Percentiles rank a stretch among this genome's conserved stretches.
These are phyloP conservation scores for Neosalanx taihuensis DNA, from an alignment of 2,797 vertebrate genomes.

Conservation along the genomic window DNA sequence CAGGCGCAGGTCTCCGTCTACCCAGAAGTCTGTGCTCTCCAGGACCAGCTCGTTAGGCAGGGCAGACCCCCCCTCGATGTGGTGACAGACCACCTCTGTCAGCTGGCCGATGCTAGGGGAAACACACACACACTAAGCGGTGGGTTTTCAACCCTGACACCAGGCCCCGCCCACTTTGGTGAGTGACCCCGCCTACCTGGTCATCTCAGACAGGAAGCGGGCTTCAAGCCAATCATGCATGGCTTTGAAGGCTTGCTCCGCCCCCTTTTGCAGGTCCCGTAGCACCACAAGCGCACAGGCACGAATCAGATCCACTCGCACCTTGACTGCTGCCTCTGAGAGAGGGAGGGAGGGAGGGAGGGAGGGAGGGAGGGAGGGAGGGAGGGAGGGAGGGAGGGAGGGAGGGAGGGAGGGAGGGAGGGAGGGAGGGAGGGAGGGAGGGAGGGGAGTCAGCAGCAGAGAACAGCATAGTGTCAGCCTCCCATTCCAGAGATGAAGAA, in stretches of 20 bases:
- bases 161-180: constrained; percentile 48
- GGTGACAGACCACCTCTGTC: constrained; percentile 71
- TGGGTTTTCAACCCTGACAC: neutral
- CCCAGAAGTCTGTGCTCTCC: constrained; percentile 78
- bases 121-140: neutral
- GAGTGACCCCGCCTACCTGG: constrained; percentile 71
- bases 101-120: constrained; percentile 80
- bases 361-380: constrained; percentile 12
- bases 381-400: no score
- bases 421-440: no score
- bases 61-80: constrained; percentile 78
- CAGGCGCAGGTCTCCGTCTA: constrained; percentile 75
- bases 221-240: constrained; percentile 80
- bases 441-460: no score
- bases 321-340: constrained; percentile 70
- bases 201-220: constrained; percentile 79
- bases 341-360: constrained; percentile 1
- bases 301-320: constrained; percentile 79
- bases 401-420: no score
- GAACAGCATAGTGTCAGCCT: no score
- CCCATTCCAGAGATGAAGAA: no score
- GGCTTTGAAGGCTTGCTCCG: constrained; percentile 66
- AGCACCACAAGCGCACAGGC: constrained; percentile 71
- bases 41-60: constrained; percentile 80
- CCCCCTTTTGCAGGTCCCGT: constrained; percentile 69